Evolutionary conservation across 2,113 vertebrate species (phyloP).

Genomic region (Oncorhynchus masou): DNA sequence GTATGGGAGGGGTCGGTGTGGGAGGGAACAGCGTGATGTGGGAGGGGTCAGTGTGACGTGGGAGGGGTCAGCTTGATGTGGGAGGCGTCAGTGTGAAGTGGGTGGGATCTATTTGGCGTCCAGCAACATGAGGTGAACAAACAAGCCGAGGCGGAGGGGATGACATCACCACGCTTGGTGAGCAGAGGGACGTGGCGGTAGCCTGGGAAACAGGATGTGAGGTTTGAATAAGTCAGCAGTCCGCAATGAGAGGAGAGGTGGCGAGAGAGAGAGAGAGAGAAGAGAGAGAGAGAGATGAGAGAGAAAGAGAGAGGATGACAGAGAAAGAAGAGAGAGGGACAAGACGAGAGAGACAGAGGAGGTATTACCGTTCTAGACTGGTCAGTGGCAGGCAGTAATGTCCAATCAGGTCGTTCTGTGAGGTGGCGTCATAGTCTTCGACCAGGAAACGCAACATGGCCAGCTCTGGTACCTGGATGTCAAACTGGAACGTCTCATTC

Average conservation of each 20-base stretch:
- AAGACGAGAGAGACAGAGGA: not conserved
- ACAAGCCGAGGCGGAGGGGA: constrained; percentile 86
- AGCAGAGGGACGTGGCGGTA: constrained; percentile 92
- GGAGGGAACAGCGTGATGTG: too few species aligned
- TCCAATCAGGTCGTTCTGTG: constrained; percentile 86
- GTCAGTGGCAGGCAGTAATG: constrained; percentile 87
- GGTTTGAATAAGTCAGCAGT: constrained; percentile 6
- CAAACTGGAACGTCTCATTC: constrained; percentile 82
- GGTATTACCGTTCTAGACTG: constrained; percentile 82
- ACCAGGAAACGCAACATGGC: constrained; percentile 87
- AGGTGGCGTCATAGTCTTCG: constrained; percentile 85
- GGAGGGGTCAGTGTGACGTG: not conserved
- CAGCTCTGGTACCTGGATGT: constrained; percentile 80
- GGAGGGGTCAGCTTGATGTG: not conserved
- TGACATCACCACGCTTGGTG: constrained; percentile 80
- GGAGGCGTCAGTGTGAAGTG: not conserved
- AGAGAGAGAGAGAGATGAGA: not conserved
- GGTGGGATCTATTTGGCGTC: constrained; percentile 55
- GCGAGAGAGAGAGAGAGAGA: not conserved
- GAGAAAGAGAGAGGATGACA: not conserved
- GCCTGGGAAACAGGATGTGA: constrained; percentile 68
- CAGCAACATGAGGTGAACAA: constrained; percentile 80
- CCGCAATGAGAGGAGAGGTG: not conserved
- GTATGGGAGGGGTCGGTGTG: not conserved
- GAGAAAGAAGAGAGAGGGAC: not conserved